Evolutionary conservation across 2,888 invertebrate species (phyloP), one percentile per base, ranked within the genome.

Genomic region (Melikaiella ostensackeni): DNA sequence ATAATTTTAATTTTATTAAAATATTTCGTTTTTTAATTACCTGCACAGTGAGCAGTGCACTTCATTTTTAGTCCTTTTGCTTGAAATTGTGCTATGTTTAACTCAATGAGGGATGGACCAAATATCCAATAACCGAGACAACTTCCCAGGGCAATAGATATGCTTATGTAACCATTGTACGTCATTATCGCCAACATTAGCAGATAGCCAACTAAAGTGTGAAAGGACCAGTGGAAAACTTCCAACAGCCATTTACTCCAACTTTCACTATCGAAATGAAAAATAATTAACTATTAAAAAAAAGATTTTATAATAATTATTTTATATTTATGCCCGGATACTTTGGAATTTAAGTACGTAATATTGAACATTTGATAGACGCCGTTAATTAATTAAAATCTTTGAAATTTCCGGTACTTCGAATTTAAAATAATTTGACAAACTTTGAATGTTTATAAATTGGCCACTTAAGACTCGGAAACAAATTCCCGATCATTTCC

Each of bases 141-240:
- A 89, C 94, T 94, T 30, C 96, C 96, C 76, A 95, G 90, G 6
- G 94, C 92, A 74, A 95, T 93, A 16, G 95, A 93, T 73, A 95
- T 91, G 79, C 94, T 92, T 76, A 96, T 91, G 86, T 95, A 95
- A 35, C 93, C 94, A 91, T 96, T 95, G 91, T 94, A 96, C 19
- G 94, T 90, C 96, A 96, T 96, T n/a, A 95, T 94, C 35, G 94
- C 93, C 82, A 96, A 89, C 96, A 96, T 96, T 35, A 96, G 92
- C 75, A 95, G 89, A 90, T 96, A 96, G 35, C 95, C 95, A 66
- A 95, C 92, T 80, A 93, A 91, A 85, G 93, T 94, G 88, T 94
- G 94, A 63, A 92, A 77, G 81, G 92, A 89, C 92, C 93, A 94
- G 82, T 94, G 92, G 63, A 91, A 77, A 55, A 93, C 91, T 90